Conservation (phyloP, 2,888 invertebrate genomes). For the Onchidella celtica region DNA sequence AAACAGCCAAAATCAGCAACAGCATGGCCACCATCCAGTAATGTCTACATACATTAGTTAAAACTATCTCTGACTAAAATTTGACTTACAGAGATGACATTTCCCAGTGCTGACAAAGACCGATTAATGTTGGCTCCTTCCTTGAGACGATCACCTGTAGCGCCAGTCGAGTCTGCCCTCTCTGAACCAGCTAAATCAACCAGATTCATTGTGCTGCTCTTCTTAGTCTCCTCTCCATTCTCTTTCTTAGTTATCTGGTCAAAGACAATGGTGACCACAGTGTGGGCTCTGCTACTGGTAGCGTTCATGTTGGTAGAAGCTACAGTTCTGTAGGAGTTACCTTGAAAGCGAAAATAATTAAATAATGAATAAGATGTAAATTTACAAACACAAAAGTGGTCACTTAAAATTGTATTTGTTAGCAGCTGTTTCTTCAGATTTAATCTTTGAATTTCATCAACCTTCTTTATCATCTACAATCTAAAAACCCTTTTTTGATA, state of each 20-base stretch:
- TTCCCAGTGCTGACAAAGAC: constrained; percentile 80
- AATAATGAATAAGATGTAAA: no score
- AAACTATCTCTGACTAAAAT: no score
- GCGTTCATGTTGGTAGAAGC: constrained; percentile 81
- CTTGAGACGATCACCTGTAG: constrained; percentile 80
- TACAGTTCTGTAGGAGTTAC: constrained; percentile 79
- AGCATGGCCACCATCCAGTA: no score
- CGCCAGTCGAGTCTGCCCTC: constrained; percentile 80
- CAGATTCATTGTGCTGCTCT: constrained; percentile 79
- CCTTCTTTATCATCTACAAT: no score
- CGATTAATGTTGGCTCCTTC: constrained; percentile 81
- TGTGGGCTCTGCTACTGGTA: constrained; percentile 80
- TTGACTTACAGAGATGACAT: constrained; percentile 80
- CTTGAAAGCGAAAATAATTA: no score
- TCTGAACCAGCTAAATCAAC: constrained; percentile 81
- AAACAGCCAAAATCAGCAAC: no score
- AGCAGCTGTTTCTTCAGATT: no score
- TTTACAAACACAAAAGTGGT: no score
- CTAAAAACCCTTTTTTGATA: no score
- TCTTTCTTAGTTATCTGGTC: constrained; percentile 79
- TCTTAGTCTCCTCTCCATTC: constrained; percentile 77
- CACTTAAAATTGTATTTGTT: no score
- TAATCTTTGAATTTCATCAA: no score
- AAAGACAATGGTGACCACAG: constrained; percentile 80
- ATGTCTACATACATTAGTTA: no score